phyloP scores from a whole-genome alignment of 1,140 invertebrate species.

The Hesperophylax magnus region DNA sequence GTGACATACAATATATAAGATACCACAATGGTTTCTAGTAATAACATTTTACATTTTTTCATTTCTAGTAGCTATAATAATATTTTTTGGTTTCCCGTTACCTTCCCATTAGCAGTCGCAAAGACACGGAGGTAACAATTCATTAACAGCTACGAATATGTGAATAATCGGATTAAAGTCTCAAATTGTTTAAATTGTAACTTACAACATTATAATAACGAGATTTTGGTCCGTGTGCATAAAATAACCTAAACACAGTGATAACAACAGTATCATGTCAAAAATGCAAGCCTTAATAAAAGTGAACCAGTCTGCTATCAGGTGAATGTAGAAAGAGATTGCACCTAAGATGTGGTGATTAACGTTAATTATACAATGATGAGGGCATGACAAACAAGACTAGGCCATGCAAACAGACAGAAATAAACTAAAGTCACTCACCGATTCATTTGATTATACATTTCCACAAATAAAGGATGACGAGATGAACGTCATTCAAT shows the following conservation, averaged over 20 bases:
- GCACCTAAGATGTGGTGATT: not conserved
- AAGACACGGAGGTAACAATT: too few relatives aligned
- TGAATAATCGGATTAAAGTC: too few relatives aligned
- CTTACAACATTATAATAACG: too few relatives aligned
- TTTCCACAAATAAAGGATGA: slow-evolving; percentile 9
- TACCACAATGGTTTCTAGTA: too few relatives aligned
- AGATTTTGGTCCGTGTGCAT: not conserved
- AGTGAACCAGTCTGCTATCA: not conserved
- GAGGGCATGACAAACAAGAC: not conserved
- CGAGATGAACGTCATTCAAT: not conserved
- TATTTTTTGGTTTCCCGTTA: too few relatives aligned
- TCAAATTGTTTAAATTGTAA: too few relatives aligned
- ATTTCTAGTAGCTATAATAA: too few relatives aligned
- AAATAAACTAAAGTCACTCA: not conserved
- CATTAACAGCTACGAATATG: too few relatives aligned
- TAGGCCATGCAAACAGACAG: not conserved
- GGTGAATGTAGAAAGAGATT: not conserved
- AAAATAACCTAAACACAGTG: not conserved
- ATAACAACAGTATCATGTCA: not conserved
- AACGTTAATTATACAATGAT: not conserved
- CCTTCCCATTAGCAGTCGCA: too few relatives aligned
- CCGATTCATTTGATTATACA: not conserved
- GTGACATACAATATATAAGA: too few relatives aligned
- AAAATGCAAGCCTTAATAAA: not conserved
- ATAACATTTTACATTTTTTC: too few relatives aligned